Evolutionary conservation across 92 coral and sea anemone genomes (phyloP), one percentile per base, ranked within the genome.

Genomic region (Metridium senile): DNA sequence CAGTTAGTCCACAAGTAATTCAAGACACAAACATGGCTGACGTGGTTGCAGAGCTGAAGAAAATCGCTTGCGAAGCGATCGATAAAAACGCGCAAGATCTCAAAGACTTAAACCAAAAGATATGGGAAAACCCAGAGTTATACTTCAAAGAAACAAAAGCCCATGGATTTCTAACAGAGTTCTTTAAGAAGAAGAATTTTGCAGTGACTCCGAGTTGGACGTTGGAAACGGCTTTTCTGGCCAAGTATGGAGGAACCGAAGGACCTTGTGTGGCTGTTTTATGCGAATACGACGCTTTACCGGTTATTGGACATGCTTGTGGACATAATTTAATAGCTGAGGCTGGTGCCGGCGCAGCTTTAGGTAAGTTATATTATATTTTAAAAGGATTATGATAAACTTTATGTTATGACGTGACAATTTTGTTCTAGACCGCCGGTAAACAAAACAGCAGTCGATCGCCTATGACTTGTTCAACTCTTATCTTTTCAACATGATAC

Each of bases 261-360:
- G 92, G 87, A 1, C 85, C 89, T 33, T 84, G 92, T 21, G 91
- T 89, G 2, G 98, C 84, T 26, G 76, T 93, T 30, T 78, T 93
- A 13, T 93, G 95, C 58, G 98, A 93, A 63, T 90, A 93, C 68
- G 98, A 93, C 68, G 98, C 98, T 23, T 83, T 93, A 33, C 98
- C 98, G 0, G 93, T 58, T 1, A 33, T 93, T 9, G 98, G 98
- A 10, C 98, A 93, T 73, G 98, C 93, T 33, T 93, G 98, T 75
- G 98, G 98, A 19, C 98, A 93, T 71, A 93, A 93, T 58, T 72
- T 93, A 66, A 93, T 93, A 29, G 91, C 98, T 3, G 90, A 90
- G 32, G 98, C 93, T 22, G 98, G 93, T 39, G 87, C 90, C 18
- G 97, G 88, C 8, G 97, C 97, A 0, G 92, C 89, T 1, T 33